A percentile compares a stretch with the other conserved stretches of the same genome.
Conservation (phyloP, 1,140 invertebrate genomes). For the Capitella teleta region DNA sequence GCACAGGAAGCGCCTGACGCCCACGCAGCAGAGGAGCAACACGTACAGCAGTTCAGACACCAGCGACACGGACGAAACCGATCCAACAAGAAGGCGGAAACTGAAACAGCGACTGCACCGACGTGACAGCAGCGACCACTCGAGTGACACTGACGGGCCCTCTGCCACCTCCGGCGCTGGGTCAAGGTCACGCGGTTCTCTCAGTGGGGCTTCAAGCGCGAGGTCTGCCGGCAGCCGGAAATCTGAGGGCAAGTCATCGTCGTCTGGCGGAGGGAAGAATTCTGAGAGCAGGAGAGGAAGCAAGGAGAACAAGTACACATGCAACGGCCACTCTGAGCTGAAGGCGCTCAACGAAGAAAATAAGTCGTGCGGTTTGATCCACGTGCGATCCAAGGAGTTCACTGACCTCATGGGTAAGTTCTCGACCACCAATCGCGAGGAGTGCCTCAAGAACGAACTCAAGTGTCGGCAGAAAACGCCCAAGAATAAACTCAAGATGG, state of each 20-base stretch:
- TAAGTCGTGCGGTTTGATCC: conserved; percentile 8
- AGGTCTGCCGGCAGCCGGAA: neutral
- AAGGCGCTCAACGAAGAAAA: conserved; percentile 9
- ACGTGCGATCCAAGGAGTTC: conserved; percentile 14
- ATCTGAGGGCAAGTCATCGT: neutral
- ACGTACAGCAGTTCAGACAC: conserved; percentile 81
- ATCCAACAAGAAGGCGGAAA: conserved; percentile 63
- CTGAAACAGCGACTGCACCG: conserved; percentile 47
- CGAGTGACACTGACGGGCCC: conserved; percentile 34
- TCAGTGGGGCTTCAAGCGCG: neutral
- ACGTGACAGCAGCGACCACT: conserved; percentile 39
- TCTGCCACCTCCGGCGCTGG: conserved; percentile 13
- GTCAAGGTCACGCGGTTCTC: conserved; percentile 9
- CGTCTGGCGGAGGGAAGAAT: neutral
- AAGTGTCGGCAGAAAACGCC: neutral
- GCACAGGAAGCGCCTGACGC: conserved; percentile 51
- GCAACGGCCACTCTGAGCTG: neutral
- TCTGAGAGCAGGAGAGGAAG: neutral
- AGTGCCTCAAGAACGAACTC: neutral
- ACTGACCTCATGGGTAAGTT: conserved; percentile 9
- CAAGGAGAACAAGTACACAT: conserved; percentile 9
- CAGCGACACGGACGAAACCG: conserved; percentile 73
- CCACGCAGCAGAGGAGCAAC: conserved; percentile 65
- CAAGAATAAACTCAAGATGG: conserved; percentile 17
- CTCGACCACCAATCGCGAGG: neutral